These are phyloP conservation scores for Trileptium ribeirensis DNA, from an alignment of 2,888 invertebrate genomes.

Conservation along the genomic window DNA sequence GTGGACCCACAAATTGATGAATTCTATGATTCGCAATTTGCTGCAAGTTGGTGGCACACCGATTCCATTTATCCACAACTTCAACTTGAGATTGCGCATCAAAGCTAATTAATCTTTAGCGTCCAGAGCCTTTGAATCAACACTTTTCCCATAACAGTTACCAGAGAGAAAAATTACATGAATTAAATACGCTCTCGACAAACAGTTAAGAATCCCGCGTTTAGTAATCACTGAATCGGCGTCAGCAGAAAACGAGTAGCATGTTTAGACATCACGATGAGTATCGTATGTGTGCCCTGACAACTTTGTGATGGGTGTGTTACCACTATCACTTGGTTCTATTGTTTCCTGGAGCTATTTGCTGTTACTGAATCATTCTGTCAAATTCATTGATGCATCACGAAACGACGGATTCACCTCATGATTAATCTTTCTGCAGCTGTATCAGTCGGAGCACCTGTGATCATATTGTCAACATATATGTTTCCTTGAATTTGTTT, in stretches of 20 bases:
- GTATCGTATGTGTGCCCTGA: background rate
- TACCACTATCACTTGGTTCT: background rate
- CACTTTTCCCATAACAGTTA: background rate
- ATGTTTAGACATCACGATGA: background rate
- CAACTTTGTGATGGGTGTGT: background rate
- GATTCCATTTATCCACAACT: background rate
- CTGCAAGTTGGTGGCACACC: background rate
- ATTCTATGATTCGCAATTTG: background rate
- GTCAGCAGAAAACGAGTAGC: background rate
- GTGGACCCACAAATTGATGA: background rate
- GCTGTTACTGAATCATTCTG: background rate
- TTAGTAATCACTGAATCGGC: background rate
- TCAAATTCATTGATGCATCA: slow-evolving; percentile 4
- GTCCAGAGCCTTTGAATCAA: background rate
- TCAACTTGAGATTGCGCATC: background rate
- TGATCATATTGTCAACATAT: slow-evolving; percentile 4
- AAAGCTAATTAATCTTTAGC: background rate
- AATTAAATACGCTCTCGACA: no score
- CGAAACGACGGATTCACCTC: background rate
- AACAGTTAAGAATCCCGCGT: background rate
- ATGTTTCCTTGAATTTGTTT: background rate
- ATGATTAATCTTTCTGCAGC: background rate
- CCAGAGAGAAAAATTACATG: no score
- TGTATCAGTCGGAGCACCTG: background rate
- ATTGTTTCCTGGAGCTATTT: background rate